Evolutionary conservation across 1,140 invertebrate species (phyloP).

Genomic region (Probaryconus sp.): DNA sequence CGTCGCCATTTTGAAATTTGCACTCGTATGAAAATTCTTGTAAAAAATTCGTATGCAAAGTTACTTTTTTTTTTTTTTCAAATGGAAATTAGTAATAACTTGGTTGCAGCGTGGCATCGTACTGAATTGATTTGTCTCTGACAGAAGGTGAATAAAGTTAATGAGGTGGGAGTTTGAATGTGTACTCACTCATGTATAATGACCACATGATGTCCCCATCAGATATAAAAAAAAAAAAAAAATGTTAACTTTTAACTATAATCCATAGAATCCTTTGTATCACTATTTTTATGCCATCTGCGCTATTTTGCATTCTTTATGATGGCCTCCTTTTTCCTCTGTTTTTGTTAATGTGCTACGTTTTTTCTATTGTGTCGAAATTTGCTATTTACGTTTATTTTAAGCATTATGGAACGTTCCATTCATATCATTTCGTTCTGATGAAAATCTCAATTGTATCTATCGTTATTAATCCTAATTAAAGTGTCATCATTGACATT

Average conservation of each 20-base stretch:
- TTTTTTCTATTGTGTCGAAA: conserved; percentile 16
- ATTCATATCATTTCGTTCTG: no score
- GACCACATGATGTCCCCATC: conserved; percentile 51
- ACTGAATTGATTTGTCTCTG: conserved; percentile 52
- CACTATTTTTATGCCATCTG: conserved; percentile 30
- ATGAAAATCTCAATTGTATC: no score
- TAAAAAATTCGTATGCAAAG: no score
- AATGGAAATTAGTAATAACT: conserved; percentile 31
- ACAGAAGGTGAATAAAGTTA: conserved; percentile 37
- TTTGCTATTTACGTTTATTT: conserved; percentile 20
- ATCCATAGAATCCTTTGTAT: conserved; percentile 39
- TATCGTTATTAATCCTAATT: no score
- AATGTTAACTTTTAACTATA: conserved; percentile 51
- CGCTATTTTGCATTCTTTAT: not conserved
- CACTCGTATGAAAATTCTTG: no score
- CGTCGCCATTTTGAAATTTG: no score
- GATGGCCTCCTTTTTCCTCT: conserved; percentile 40
- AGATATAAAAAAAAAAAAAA: conserved; percentile 57
- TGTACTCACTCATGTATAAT: conserved; percentile 30
- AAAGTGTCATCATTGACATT: no score
- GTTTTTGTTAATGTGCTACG: conserved; percentile 25
- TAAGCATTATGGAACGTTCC: conserved; percentile 21
- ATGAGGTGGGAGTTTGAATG: conserved; percentile 53
- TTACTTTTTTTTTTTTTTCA: no score
- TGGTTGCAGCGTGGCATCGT: conserved; percentile 14